phyloP scores from a whole-genome alignment of 1,140 invertebrate genomes.

The Neodiprion virginianus region DNA sequence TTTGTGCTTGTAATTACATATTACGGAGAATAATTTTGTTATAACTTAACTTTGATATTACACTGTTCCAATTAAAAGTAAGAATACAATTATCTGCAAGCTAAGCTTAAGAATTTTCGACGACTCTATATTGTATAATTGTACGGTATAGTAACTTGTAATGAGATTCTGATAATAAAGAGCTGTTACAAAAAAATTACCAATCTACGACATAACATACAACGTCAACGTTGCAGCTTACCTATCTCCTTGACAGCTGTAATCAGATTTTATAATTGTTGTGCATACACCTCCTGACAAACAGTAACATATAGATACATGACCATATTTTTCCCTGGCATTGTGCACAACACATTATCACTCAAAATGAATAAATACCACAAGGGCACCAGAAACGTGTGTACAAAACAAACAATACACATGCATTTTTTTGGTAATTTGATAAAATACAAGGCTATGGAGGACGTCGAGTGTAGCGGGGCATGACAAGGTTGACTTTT shows the following conservation, averaged over 20 bases:
- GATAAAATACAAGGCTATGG: not conserved
- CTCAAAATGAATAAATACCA: conserved; percentile 35
- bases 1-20: not conserved
- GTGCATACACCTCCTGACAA: conserved; percentile 34
- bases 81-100: not conserved
- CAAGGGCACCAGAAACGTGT: conserved; percentile 34
- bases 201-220: conserved; percentile 51
- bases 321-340: conserved; percentile 11
- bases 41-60: not conserved
- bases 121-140: not conserved
- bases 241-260: conserved; percentile 62
- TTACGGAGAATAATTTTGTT: too few relatives aligned
- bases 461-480: not conserved
- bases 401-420: conserved; percentile 52
- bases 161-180: not conserved
- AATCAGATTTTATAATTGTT: conserved; percentile 54
- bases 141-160: not conserved
- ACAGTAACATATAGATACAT: not conserved
- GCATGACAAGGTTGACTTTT: not conserved
- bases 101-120: conserved; percentile 1
- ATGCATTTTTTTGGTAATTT: conserved; percentile 36
- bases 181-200: conserved; percentile 30
- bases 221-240: conserved; percentile 55
- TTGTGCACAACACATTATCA: conserved; percentile 36
- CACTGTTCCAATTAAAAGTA: not conserved